Evolutionary conservation across 2,888 invertebrate genomes (phyloP), one percentile per base, ranked within the genome.

Genomic region (Zygogramma bicolorata): DNA sequence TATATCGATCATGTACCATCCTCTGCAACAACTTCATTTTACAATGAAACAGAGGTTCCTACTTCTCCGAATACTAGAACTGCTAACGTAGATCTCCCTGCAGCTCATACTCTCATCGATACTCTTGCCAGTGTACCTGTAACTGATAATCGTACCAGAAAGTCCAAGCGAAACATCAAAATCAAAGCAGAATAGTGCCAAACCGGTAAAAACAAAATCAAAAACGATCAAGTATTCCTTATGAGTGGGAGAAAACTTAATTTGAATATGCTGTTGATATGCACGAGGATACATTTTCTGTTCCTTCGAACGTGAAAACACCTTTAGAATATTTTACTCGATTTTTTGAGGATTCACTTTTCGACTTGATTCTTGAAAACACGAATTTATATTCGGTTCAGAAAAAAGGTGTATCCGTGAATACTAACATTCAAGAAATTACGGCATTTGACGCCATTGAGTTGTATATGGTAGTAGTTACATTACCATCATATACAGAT

Each of bases 401-500:
- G 27, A 7, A 62, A 15, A 68, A 61, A 13, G 61, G 71, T 15
- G 62, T 63, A 68, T 57, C 57, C 20, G 42, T 67, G 40, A 29
- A 67, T 53, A 34, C 34, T 1, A 18, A 2, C 29, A 53, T 40
- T 2, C 57, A 57, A 18, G 61, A 71, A n/a, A 40, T 71, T 3
- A n/a, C 2, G 4, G 71, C 61, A n/a, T 68, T 71, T 46, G 18
- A 68, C 7, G 68, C 34, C 31, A 62, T 68, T 15, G 27, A 71
- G 22, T 27, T 68, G 29, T 57, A 68, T 18, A 71, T 67, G 67
- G 68, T 68, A 3, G 57, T 72, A 68, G 68, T 68, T 8, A 46
- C 42, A 22, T 65, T 72, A 65, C 72, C 68, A 42, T 34, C 59
- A 46, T 72, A 71, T 34, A 42, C 49, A 20, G 75, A 79, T 62